phyloP scores from a whole-genome alignment of 2,797 vertebrate genomes.

The Picus viridis region DNA sequence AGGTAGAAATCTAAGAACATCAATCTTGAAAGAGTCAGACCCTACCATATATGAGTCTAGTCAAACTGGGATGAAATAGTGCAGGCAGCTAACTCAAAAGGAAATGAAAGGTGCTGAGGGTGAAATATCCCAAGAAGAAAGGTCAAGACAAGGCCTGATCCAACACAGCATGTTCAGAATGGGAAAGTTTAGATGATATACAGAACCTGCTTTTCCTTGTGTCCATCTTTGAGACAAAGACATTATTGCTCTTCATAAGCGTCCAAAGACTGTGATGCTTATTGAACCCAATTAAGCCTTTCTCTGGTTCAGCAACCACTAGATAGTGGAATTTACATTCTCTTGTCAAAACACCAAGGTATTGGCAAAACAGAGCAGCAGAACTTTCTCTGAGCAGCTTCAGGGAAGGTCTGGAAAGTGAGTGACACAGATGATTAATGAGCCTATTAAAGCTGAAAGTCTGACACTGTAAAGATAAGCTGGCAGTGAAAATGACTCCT shows the following conservation, averaged over 20 bases:
- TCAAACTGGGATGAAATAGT: slow-evolving; percentile 46
- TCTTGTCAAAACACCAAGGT: slow-evolving; percentile 40
- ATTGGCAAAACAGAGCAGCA: slow-evolving; percentile 43
- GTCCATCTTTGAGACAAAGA: not conserved
- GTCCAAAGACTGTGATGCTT: not conserved
- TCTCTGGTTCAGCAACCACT: slow-evolving; percentile 14
- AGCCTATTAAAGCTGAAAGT: slow-evolving; percentile 65
- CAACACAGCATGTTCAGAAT: not conserved
- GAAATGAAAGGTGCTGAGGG: slow-evolving; percentile 17
- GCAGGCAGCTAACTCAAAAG: not conserved
- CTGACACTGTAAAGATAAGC: slow-evolving; percentile 70
- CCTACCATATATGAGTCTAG: not conserved
- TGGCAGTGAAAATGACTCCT: slow-evolving; percentile 65
- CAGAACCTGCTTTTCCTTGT: not conserved
- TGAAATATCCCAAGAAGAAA: slow-evolving; percentile 8
- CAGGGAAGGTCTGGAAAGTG: slow-evolving; percentile 53
- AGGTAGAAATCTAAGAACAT: slow-evolving; percentile 51
- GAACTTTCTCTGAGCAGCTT: slow-evolving; percentile 59
- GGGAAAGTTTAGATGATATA: not conserved
- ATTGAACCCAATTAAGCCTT: slow-evolving; percentile 53
- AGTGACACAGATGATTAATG: slow-evolving; percentile 72
- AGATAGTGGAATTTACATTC: slow-evolving; percentile 40
- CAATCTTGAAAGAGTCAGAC: slow-evolving; percentile 29
- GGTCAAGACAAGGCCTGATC: not conserved
- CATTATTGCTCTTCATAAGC: slow-evolving; percentile 25